Conservation (phyloP, 1,140 invertebrate genomes). For the Portunus trituberculatus region DNA sequence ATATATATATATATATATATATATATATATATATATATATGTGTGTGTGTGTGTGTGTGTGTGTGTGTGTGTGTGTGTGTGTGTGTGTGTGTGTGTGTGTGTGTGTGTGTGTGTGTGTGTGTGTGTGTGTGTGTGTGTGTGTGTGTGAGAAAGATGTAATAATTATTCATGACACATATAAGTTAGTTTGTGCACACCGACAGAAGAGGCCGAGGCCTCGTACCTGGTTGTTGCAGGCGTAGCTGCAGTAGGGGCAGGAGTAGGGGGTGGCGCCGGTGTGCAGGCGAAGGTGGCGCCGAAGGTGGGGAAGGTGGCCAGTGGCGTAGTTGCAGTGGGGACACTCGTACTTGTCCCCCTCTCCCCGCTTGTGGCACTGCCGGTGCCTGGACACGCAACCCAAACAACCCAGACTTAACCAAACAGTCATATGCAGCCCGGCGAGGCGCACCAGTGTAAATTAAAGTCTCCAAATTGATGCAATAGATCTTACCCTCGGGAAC, state of each 20-base stretch:
- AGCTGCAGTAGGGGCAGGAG: conserved; percentile 77
- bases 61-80: too few species aligned
- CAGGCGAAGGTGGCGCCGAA: conserved; percentile 80
- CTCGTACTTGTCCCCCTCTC: conserved; percentile 63
- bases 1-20: conserved; percentile 43
- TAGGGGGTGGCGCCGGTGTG: conserved; percentile 80
- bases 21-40: conserved; percentile 43
- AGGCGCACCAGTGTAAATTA: conserved; percentile 49
- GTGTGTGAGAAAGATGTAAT: neutral
- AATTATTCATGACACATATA: neutral
- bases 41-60: neutral
- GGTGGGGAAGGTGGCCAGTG: conserved; percentile 77
- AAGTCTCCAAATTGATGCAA: conserved; percentile 61
- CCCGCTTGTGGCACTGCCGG: conserved; percentile 54
- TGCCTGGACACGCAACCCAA: conserved; percentile 67
- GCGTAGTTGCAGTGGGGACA: conserved; percentile 75
- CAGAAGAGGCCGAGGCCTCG: neutral
- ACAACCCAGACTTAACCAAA: conserved; percentile 63
- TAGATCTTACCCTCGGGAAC: conserved; percentile 48
- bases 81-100: neutral
- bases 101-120: neutral
- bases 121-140: too few species aligned
- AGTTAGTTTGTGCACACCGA: neutral
- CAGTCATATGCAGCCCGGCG: conserved; percentile 50
- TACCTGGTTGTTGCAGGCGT: conserved; percentile 76